Conservation (phyloP, 2,797 vertebrate genomes). For the Anguilla anguilla region DNA sequence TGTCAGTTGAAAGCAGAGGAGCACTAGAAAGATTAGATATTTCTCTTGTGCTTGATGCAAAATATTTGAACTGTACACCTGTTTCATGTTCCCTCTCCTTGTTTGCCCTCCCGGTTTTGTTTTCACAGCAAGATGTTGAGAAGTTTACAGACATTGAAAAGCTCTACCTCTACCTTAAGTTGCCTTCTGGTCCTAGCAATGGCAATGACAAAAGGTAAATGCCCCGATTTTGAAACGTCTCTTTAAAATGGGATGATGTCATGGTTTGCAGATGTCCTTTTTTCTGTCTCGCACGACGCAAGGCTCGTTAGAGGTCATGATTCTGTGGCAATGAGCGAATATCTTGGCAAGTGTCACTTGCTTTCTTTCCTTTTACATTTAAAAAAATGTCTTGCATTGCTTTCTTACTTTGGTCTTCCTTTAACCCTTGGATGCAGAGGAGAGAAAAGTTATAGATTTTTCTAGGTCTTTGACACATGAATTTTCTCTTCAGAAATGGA, state of each 20-base stretch:
- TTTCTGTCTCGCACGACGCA: background rate
- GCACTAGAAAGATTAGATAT: background rate
- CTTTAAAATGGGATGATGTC: background rate
- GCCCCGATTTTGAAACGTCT: background rate
- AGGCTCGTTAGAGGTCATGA: background rate
- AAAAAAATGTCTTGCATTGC: background rate
- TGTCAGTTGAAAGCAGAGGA: background rate
- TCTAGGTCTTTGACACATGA: background rate
- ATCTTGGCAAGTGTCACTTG: background rate
- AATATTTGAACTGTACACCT: background rate
- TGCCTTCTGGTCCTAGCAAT: constrained; percentile 89
- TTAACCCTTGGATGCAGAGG: constrained; percentile 8
- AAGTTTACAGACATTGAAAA: constrained; percentile 94
- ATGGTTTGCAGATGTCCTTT: background rate
- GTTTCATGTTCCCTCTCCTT: background rate
- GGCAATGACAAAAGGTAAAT: constrained; percentile 82
- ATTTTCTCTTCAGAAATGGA: background rate
- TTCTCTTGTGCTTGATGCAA: background rate
- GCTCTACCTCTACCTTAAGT: constrained; percentile 94
- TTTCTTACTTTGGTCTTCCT: background rate
- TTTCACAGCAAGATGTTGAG: constrained; percentile 88
- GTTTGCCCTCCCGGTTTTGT: constrained; percentile 24
- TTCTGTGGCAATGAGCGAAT: background rate
- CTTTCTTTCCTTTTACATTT: background rate
- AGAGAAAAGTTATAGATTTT: background rate